A percentile compares a stretch with the other conserved stretches of the same genome.
Conservation (phyloP, 2,797 vertebrate genomes). For the Coregonus suidteri region DNA sequence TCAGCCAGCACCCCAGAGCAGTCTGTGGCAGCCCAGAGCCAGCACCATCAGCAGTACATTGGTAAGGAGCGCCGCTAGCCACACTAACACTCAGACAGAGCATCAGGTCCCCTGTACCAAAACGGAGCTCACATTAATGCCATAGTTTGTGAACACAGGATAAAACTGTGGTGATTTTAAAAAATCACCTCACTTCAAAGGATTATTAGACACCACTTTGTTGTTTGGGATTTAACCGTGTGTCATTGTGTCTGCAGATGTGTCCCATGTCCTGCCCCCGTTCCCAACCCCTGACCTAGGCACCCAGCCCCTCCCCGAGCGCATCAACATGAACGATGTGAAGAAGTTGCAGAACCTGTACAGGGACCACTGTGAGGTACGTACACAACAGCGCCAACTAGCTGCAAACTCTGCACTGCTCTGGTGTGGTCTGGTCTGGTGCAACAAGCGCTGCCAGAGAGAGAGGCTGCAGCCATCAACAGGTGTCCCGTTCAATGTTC, state of each 20-base stretch:
- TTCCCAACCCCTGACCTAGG: conserved; percentile 88
- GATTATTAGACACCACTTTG: conserved; percentile 15
- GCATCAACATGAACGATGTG: conserved; percentile 83
- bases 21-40: conserved; percentile 89
- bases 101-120: background rate
- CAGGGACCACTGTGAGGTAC: conserved; percentile 94
- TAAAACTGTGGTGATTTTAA: background rate
- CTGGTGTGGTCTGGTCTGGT: background rate
- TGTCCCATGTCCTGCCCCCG: conserved; percentile 87
- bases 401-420: background rate
- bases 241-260: conserved; percentile 67
- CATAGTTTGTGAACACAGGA: background rate
- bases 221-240: conserved; percentile 6
- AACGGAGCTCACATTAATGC: background rate
- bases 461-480: conserved; percentile 8
- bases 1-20: conserved; percentile 85
- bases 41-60: conserved; percentile 97
- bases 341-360: conserved; percentile 91
- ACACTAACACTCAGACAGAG: background rate
- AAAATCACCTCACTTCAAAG: background rate
- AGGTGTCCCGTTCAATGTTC: conserved; percentile 13
- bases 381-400: conserved; percentile 3
- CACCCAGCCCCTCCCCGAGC: conserved; percentile 81
- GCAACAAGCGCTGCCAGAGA: background rate
- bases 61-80: conserved; percentile 70